Conservation (phyloP, 92 coral and sea anemone species). For the Epizoanthus illoricatus region DNA sequence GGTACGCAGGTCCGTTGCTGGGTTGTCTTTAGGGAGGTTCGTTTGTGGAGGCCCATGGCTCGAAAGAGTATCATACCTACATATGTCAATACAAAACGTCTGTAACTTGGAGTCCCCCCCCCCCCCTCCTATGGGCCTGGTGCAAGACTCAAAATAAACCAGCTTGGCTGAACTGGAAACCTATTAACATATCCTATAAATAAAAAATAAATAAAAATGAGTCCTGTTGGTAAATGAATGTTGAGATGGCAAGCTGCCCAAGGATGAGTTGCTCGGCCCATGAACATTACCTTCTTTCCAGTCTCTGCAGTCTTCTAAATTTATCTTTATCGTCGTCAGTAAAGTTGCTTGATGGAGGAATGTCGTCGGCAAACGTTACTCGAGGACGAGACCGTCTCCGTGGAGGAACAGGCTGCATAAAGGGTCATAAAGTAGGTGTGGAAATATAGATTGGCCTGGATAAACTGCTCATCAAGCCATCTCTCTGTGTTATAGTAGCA, state of each 20-base stretch:
- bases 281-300: slow-evolving; percentile 69
- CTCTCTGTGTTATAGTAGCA: neutral
- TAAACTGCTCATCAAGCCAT: neutral
- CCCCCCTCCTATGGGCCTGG: too few species aligned
- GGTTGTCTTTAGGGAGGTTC: too few species aligned
- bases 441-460: neutral
- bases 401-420: slow-evolving; percentile 29
- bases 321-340: slow-evolving; percentile 54
- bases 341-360: slow-evolving; percentile 33
- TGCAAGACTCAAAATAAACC: too few species aligned
- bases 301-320: slow-evolving; percentile 55
- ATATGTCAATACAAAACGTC: too few species aligned
- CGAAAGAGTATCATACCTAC: too few species aligned
- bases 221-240: neutral
- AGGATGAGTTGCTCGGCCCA: neutral
- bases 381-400: slow-evolving; percentile 55
- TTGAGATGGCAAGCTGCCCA: neutral
- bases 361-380: slow-evolving; percentile 81
- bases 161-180: too few species aligned
- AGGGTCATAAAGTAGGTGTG: neutral
- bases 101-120: too few species aligned
- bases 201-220: neutral
- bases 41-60: too few species aligned
- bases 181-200: too few species aligned
- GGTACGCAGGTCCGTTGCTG: too few species aligned